These are phyloP conservation scores for Porphyrio hochstetteri DNA, from an alignment of 2,113 vertebrate species.

Conservation along the genomic window DNA sequence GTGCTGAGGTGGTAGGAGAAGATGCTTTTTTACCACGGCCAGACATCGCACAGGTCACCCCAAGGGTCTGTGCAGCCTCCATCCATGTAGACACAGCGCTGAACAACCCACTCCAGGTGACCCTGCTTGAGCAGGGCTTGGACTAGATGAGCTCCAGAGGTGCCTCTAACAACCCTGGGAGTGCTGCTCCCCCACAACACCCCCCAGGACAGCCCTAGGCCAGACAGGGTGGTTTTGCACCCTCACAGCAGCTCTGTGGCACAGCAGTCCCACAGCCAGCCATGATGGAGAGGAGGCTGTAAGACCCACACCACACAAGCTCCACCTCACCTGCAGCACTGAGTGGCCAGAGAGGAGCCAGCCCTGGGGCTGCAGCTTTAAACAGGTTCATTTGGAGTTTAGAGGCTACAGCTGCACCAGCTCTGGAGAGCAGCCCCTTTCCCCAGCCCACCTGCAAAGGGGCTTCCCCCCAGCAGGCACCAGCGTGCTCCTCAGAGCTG, in stretches of 20 bases:
- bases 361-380: background rate
- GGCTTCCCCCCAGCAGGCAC: background rate
- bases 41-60: background rate
- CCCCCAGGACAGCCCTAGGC: rapidly evolving
- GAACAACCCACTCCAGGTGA: background rate
- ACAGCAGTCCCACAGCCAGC: background rate
- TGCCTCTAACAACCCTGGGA: background rate
- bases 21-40: rapidly evolving
- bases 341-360: rapidly evolving
- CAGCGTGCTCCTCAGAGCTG: rapidly evolving
- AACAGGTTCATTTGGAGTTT: background rate
- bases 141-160: background rate
- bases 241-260: background rate
- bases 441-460: background rate
- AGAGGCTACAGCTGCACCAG: background rate
- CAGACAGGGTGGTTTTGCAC: background rate
- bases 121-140: background rate
- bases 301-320: background rate
- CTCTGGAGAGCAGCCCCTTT: background rate
- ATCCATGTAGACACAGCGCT: rapidly evolving
- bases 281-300: rapidly evolving
- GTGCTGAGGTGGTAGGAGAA: background rate
- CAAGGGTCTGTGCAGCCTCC: rapidly evolving
- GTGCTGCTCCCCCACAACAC: rapidly evolving
- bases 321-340: background rate